Percentiles rank a stretch among this genome's conserved stretches.
Evolutionary conservation across 2,797 vertebrate species (phyloP).

Genomic region (Malurus splendens): DNA sequence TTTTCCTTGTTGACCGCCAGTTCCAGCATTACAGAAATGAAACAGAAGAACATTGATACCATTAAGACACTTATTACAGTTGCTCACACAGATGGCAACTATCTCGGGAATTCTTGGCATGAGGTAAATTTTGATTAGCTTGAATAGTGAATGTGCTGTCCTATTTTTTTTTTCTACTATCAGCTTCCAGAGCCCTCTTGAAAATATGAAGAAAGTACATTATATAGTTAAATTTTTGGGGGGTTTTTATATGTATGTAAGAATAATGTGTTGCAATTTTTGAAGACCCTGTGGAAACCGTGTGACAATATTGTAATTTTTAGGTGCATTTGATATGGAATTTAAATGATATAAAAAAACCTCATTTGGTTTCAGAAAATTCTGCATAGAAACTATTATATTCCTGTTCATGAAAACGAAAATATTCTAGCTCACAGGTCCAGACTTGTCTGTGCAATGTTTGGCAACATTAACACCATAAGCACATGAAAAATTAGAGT

Average conservation of each 20-base stretch:
- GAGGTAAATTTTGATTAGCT: conserved; percentile 75
- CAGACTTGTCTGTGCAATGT: background rate
- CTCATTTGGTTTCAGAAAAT: background rate
- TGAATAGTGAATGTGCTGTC: background rate
- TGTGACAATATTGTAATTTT: background rate
- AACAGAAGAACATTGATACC: conserved; percentile 98
- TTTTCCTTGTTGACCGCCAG: conserved; percentile 96
- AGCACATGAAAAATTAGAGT: background rate
- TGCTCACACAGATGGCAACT: conserved; percentile 97
- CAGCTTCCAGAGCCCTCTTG: background rate
- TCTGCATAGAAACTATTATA: background rate
- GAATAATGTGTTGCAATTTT: background rate
- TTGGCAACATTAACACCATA: background rate
- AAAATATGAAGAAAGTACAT: background rate
- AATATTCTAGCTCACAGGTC: background rate
- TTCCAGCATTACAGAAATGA: conserved; percentile 98
- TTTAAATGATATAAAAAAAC: background rate
- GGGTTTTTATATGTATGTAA: background rate
- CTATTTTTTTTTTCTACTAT: background rate
- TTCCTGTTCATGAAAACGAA: background rate
- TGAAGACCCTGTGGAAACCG: background rate
- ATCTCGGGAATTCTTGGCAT: conserved; percentile 96
- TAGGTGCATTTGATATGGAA: background rate
- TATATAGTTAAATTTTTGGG: background rate
- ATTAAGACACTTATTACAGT: conserved; percentile 99